Percentiles rank a stretch among this genome's conserved stretches.
Evolutionary conservation across 2,113 vertebrate species (phyloP).

Genomic region (Prionailurus viverrinus): DNA sequence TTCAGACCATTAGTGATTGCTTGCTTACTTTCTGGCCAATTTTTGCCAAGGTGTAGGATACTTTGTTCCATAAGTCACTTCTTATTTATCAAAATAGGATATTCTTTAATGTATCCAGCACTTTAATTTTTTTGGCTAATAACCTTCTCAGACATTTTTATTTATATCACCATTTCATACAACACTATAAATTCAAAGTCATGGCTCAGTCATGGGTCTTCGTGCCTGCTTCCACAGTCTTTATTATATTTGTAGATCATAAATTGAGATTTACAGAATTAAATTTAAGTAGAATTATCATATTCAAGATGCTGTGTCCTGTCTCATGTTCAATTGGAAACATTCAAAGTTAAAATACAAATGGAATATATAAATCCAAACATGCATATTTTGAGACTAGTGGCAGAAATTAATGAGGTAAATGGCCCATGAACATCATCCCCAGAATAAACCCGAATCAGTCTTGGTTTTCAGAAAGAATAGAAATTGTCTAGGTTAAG

Average conservation of each 20-base stretch:
- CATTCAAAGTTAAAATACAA: conserved; percentile 45
- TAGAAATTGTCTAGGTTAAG: not conserved
- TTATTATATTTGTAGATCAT: conserved; percentile 47
- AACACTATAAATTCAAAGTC: not conserved
- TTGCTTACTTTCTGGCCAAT: conserved; percentile 14
- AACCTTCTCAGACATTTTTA: conserved; percentile 24
- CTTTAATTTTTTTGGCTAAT: conserved; percentile 28
- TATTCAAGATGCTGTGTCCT: conserved; percentile 17
- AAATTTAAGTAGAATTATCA: conserved; percentile 46
- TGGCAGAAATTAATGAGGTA: conserved; percentile 37
- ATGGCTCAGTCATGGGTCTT: not conserved
- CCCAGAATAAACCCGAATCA: not conserved
- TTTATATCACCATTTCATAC: conserved; percentile 38
- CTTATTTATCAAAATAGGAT: conserved; percentile 2
- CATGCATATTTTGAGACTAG: conserved; percentile 11
- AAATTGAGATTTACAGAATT: conserved; percentile 51
- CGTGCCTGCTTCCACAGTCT: conserved; percentile 11
- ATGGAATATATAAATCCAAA: not conserved
- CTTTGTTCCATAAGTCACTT: conserved; percentile 23
- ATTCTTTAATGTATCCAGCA: not conserved
- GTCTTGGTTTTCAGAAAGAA: conserved; percentile 54
- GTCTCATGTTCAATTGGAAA: conserved; percentile 35
- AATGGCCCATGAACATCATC: not conserved
- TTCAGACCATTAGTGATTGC: conserved; percentile 19
- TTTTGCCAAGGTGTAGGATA: conserved; percentile 8